Conservation (phyloP, 1,140 invertebrate species). For the Penaeus vannamei region DNA sequence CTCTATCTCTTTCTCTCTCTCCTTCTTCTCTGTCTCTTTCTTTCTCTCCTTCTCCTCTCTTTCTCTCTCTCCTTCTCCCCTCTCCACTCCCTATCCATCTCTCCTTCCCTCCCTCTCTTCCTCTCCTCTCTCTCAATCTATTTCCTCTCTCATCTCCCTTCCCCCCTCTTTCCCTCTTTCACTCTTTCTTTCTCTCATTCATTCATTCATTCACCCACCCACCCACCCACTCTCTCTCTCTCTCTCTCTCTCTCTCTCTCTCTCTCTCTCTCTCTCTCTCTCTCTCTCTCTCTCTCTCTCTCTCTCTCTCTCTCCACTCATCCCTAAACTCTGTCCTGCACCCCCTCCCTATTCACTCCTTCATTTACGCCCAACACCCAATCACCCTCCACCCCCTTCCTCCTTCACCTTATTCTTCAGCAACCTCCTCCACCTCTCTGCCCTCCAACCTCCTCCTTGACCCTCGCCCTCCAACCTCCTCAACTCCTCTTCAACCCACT, state of each 20-base stretch:
- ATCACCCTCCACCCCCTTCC: too few relatives aligned
- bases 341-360: too few relatives aligned
- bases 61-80: too few relatives aligned
- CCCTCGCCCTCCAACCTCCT: not conserved
- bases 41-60: not conserved
- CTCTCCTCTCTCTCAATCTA: too few relatives aligned
- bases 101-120: not conserved
- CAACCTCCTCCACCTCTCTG: not conserved
- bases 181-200: not conserved
- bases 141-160: too few relatives aligned
- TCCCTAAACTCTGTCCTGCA: not conserved
- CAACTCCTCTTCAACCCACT: not conserved
- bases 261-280: too few relatives aligned
- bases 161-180: conserved; percentile 1
- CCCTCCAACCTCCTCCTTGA: not conserved
- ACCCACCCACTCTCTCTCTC: too few relatives aligned
- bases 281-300: conserved; percentile 10
- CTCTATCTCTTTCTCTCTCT: not conserved
- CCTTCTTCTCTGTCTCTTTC: not conserved
- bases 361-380: not conserved
- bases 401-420: not conserved
- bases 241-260: conserved; percentile 10
- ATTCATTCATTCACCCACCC: too few relatives aligned
- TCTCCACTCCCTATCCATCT: not conserved
- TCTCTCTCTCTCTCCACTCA: conserved; percentile 2